Conservation (phyloP, 2,113 vertebrate species). For the Campylorhamphus procurvoides region DNA sequence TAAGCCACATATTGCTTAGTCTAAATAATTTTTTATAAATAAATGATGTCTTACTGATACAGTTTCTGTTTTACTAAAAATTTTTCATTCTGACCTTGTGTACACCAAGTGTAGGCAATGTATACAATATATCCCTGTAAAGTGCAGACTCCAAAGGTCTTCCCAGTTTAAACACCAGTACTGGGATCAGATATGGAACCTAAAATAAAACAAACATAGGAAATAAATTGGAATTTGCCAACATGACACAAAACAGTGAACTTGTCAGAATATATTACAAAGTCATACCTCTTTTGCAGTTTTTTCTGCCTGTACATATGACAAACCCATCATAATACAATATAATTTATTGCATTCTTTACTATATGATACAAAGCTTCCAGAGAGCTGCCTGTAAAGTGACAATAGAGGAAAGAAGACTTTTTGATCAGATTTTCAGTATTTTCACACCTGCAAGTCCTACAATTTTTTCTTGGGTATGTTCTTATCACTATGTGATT, state of each 20-base stretch:
- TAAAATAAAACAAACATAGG: conserved; percentile 60
- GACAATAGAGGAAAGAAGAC: not conserved
- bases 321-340: not conserved
- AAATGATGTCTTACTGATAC: not conserved
- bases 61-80: not conserved
- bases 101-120: conserved; percentile 87
- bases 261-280: not conserved
- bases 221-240: not conserved
- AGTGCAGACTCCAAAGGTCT: conserved; percentile 79
- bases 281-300: not conserved
- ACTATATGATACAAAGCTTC: not conserved
- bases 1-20: not conserved
- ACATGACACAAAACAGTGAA: not conserved
- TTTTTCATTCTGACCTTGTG: conserved; percentile 85
- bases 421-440: not conserved
- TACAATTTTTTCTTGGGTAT: not conserved
- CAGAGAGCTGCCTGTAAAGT: not conserved
- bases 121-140: conserved; percentile 83
- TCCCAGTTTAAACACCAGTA: conserved; percentile 89
- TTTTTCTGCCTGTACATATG: not conserved
- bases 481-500: not conserved
- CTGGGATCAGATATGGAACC: conserved; percentile 88
- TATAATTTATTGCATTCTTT: not conserved
- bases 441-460: not conserved
- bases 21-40: not conserved